Base-by-base conservation (phyloP, 2,888 invertebrate genomes). In the Eretmocerus hayati region DNA sequence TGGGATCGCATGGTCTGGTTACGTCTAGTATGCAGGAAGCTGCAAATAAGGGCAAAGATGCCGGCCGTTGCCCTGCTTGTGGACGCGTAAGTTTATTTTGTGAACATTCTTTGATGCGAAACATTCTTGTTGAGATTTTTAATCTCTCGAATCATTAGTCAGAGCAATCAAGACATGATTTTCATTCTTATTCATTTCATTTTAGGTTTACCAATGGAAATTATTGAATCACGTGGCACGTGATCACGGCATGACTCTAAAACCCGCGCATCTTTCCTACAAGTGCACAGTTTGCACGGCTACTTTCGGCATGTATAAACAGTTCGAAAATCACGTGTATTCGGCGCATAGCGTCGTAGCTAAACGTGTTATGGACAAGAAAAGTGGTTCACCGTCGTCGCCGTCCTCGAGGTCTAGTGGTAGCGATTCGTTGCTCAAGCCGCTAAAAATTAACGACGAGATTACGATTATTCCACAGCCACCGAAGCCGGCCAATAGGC, bases 1-100 rank as follows among this genome's bases (percentile, higher is more conserved):
- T 94, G 55, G 94, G 94, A 55, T 88, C 91, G 22, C 95, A 95
- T 69, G 93, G 93, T 37, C 80, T 95, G 53, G 94, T 95, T 31
- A 95, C 94, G 47, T 91, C 90, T 58, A 92, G 92, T 62, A 90
- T 95, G 90, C 90, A 95, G 69, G 90, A 91, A 68, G 91, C 93
- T 39, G 93, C 94, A 36, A 93, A 94, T 69, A 90, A 88, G 70
- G 91, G 91, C 61, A 91, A 90, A 71, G 94, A 95, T 72, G 87
- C 90, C 42, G 94, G 94, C 46, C 79, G 93, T 55, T 95, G 94
- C 79, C 94, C 93, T 49, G 87, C 92, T 41, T 95, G 95, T 75
- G 91, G 92, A 72, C 84, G 91, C 75, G 92, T 93, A 71, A 76
- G 80, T 69, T 47, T 26, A 6, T 26, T n/a, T n/a, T n/a, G n/a